These are phyloP conservation scores for Euclidia mi DNA, from an alignment of 2,888 invertebrate genomes.

Conservation along the genomic window DNA sequence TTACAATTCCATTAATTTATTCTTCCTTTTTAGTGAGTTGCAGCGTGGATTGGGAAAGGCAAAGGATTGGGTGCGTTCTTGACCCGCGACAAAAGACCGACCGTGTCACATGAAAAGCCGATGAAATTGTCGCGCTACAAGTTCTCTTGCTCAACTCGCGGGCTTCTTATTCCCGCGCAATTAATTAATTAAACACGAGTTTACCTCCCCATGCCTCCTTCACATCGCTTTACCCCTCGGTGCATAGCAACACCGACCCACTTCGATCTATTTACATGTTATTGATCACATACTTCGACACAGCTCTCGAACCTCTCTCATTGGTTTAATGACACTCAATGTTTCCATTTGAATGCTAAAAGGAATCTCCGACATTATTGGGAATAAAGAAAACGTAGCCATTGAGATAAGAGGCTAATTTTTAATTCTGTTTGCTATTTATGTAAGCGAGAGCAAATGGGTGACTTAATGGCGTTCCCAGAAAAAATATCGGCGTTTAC, in stretches of 20 bases:
- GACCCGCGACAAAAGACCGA: neutral
- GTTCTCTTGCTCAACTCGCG: conserved; percentile 16
- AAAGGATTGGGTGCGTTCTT: neutral
- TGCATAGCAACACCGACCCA: conserved; percentile 27
- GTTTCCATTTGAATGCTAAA: conserved; percentile 11
- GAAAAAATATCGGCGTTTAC: neutral
- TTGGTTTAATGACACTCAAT: conserved; percentile 12
- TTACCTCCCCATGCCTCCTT: neutral
- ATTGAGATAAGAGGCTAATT: conserved; percentile 3
- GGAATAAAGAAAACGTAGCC: conserved; percentile 7
- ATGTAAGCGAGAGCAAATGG: conserved; percentile 1
- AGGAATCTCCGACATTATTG: conserved; percentile 4
- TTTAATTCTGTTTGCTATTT: conserved; percentile 3
- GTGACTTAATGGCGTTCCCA: neutral
- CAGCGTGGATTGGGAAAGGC: no score
- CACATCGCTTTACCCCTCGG: neutral
- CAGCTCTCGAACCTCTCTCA: conserved; percentile 6
- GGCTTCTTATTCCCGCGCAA: conserved; percentile 46
- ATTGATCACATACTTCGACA: conserved; percentile 25
- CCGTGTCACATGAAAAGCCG: conserved; percentile 14
- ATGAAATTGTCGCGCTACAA: conserved; percentile 33
- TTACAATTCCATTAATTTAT: no score
- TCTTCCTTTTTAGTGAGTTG: no score
- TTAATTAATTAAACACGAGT: conserved; percentile 46
- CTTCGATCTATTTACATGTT: conserved; percentile 22